Evolutionary conservation across 2,888 invertebrate species (phyloP), one percentile per base, ranked within the genome.

Genomic region (Eupithecia tripunctaria): DNA sequence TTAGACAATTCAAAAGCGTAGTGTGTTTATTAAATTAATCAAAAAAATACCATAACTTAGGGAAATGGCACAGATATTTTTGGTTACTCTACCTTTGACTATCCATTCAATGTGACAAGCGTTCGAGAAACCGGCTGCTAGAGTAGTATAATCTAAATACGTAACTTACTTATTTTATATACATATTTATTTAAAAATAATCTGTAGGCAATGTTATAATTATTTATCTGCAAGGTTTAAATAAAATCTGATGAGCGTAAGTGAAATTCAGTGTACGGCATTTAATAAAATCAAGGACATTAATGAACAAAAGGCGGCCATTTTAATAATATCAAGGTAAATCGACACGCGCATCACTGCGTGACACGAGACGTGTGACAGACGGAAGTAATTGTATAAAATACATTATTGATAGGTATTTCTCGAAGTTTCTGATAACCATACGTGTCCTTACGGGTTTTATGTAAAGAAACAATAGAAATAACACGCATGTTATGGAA

Each of bases 321-420:
- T 47, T 47, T 21, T 25, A 51, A 25, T 21, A 51, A 15, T 60
- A 29, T 60, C 60, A 60, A 29, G 29, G 60, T 60, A 27, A 14
- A 65, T 65, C 21, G 21, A 21, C 51, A 12, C 25, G 41, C 25
- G 25, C 65, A 38, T 25, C 25, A 38, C 27, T 41, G 65, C 65
- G 65, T 65, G 65, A 65, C 65, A 41, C 1, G 15, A 41, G 27
- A 41, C 65, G 43, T 65, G 65, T 41, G 65, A 65, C 41, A 65
- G 38, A 65, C 65, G 65, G 65, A 65, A 65, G 15, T 65, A 41
- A 4, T n/a, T 59, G 27, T 6, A 7, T 27, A 27, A 59, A 59
- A 59, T 27, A 59, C 56, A 59, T 25, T n/a, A n/a, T n/a, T n/a
- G 14, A 15, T 59, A 27, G n/a, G 21, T 51, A n/a, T 12, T 38